Evolutionary conservation across 2,113 vertebrate genomes (phyloP).

Genomic region (Forbesichthys papilliferus): DNA sequence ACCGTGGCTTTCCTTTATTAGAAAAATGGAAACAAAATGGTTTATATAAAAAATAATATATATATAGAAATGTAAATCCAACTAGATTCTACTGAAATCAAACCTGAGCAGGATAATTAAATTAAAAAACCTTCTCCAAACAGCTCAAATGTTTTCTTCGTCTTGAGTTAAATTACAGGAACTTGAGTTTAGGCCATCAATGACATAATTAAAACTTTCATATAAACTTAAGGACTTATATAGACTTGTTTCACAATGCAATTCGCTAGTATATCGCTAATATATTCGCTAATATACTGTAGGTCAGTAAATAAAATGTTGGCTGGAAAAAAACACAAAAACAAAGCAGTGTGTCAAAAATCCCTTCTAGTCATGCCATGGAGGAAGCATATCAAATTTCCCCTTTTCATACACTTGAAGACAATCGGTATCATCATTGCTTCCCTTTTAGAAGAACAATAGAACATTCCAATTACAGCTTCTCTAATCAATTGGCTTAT

Average conservation of each 20-base stretch:
- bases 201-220: too few species aligned
- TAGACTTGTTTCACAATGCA: too few species aligned
- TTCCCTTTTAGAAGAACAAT: constrained; percentile 57
- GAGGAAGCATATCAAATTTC: constrained; percentile 62
- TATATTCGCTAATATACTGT: too few species aligned
- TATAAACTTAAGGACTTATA: too few species aligned
- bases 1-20: not conserved
- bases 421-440: constrained; percentile 39
- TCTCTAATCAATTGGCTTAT: constrained; percentile 6
- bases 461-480: constrained; percentile 39
- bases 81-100: not conserved
- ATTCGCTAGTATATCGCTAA: too few species aligned
- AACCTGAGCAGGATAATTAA: not conserved
- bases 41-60: not conserved
- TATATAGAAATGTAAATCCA: not conserved
- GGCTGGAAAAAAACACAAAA: not conserved
- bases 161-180: not conserved
- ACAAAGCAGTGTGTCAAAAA: constrained; percentile 3
- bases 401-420: constrained; percentile 58
- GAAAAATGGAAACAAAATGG: not conserved
- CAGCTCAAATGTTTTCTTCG: not conserved
- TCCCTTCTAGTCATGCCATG: constrained; percentile 21
- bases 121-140: not conserved
- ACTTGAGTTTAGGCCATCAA: not conserved
- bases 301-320: not conserved